Conservation (phyloP, 2,113 vertebrate species). For the Smithornis capensis region DNA sequence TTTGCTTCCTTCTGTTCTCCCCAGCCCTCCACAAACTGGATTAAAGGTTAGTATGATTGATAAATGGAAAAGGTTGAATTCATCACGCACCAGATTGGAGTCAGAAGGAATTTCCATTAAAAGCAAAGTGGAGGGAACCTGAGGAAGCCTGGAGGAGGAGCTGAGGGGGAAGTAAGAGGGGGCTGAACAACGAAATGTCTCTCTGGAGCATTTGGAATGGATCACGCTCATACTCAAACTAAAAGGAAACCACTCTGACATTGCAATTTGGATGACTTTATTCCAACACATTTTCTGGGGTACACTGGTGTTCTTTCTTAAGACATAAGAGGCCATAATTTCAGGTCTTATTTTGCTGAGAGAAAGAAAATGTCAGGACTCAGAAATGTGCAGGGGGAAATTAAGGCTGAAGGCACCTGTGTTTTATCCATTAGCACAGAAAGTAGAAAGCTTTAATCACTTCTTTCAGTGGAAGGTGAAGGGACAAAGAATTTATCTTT, state of each 20-base stretch:
- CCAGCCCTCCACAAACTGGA: not conserved
- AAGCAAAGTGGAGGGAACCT: conserved; percentile 16
- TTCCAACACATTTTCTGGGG: not conserved
- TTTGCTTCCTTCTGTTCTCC: not conserved
- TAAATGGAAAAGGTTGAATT: not conserved
- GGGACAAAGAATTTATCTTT: not conserved
- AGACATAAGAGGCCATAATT: not conserved
- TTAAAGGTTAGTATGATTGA: conserved; percentile 18
- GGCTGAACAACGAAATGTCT: not conserved
- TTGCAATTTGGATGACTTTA: not conserved
- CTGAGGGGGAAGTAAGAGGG: not conserved
- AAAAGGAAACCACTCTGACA: not conserved
- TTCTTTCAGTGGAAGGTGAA: not conserved
- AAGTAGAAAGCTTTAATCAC: not conserved
- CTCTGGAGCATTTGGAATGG: not conserved
- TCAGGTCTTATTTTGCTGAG: not conserved
- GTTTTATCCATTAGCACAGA: not conserved
- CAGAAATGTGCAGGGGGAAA: not conserved
- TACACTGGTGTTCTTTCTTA: not conserved
- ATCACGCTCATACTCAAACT: not conserved
- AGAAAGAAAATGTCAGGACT: not conserved
- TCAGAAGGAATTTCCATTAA: conserved; percentile 53
- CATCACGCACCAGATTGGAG: not conserved
- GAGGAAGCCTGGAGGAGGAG: not conserved
- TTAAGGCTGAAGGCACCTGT: not conserved